Base-by-base conservation (phyloP, 2,888 invertebrate genomes). In the Lomographa bimaculata region DNA sequence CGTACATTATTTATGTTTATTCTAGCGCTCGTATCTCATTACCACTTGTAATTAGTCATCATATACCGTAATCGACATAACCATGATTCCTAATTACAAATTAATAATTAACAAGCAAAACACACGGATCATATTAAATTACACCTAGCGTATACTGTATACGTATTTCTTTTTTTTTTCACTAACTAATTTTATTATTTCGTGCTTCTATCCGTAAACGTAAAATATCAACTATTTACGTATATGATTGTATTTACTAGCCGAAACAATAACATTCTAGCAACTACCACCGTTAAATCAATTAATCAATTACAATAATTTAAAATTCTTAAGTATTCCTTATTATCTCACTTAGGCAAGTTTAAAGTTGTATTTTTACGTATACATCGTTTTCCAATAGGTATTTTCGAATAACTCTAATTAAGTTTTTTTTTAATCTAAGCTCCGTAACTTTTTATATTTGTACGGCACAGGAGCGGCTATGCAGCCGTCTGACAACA, bases 301-400 rank as follows among this genome's bases (percentile, higher is more conserved):
- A 79, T 77, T 80, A 85, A 84, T 74, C 77, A 83, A 79, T 77
- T 80, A 82, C 77, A 86, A 89, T 87, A 86, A 87, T 86, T 87
- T 87, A 87, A 83, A 85, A 81, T 54, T 76, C 79, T 84, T 85
- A 85, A 81, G 68, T 82, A 79, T 74, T 69, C 70, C 84, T 86
- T 89, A 87, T 77, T 77, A 82, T 87, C 85, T 87, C 86, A 89
- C 87, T 87, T 87, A 87, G 87, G 86, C 86, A 87, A 89, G 85
- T 86, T 54, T 87, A 87, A 87, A 87, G 84, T 85, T 85, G 85
- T 84, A 71, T 83, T 76, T 79, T 87, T 85, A 87, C 89, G 89
- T 89, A 89, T 89, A 89, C 89, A 79, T 87, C 86, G 85, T 85
- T 86, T 85, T 85, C 81, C 69, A 84, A 83, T 85, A 82, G 79